Percentiles rank a stretch among this genome's conserved stretches.
These are phyloP conservation scores for Porphyrio hochstetteri DNA, from an alignment of 2,113 vertebrate species.

Conservation along the genomic window DNA sequence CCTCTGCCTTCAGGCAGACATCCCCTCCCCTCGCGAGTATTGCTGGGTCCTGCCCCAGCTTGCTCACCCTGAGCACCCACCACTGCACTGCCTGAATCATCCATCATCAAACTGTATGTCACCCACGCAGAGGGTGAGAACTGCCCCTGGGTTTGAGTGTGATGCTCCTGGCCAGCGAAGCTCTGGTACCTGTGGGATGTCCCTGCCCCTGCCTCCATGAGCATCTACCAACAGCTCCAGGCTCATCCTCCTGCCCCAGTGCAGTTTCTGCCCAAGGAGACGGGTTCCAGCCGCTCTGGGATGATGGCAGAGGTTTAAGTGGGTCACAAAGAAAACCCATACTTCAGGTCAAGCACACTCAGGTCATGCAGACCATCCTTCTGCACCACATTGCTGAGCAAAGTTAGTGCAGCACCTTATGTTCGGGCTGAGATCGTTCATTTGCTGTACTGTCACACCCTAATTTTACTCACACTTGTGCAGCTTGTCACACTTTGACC, in stretches of 20 bases:
- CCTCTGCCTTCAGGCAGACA: no score
- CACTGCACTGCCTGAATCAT: accelerated
- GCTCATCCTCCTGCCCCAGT: accelerated
- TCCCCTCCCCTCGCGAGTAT: not conserved
- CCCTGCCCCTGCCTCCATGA: accelerated
- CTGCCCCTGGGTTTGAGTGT: accelerated
- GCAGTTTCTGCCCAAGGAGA: not conserved
- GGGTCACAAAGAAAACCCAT: accelerated
- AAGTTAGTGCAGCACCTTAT: not conserved
- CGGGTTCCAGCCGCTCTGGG: accelerated
- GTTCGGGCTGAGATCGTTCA: accelerated
- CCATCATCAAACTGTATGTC: accelerated
- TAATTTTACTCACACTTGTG: no score
- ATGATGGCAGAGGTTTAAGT: accelerated
- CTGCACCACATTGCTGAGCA: not conserved
- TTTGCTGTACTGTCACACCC: not conserved
- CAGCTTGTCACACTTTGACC: no score
- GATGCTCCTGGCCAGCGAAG: not conserved
- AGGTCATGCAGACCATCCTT: accelerated
- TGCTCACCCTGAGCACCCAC: not conserved
- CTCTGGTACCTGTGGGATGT: not conserved
- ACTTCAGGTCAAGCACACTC: accelerated
- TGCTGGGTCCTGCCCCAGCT: accelerated
- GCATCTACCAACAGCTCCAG: not conserved
- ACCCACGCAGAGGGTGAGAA: not conserved